These are phyloP conservation scores for Rhimphoctona megacephalus DNA, from an alignment of 2,888 invertebrate species.

Conservation along the genomic window DNA sequence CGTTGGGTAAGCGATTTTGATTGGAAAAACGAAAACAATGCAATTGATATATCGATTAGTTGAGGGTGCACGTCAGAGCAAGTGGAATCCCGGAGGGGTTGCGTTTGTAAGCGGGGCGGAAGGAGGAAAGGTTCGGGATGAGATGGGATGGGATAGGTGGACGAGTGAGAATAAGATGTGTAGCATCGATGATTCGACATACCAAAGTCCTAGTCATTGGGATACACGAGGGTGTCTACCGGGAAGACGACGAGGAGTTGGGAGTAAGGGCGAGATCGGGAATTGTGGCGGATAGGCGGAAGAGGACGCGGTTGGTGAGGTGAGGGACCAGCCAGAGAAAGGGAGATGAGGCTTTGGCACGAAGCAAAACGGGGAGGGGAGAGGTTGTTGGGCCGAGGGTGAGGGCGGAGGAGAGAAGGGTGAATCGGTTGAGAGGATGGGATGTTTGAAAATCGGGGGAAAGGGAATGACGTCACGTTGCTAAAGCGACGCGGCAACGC, in stretches of 20 bases:
- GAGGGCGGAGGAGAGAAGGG: conserved; percentile 10
- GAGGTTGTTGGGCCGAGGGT: conserved; percentile 16
- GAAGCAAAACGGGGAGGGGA: neutral
- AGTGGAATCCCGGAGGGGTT: conserved; percentile 8
- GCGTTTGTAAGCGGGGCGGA: neutral
- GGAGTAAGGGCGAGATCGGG: conserved; percentile 45
- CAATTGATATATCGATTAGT: conserved; percentile 58
- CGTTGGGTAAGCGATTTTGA: conserved; percentile 47
- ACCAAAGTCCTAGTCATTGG: conserved; percentile 54
- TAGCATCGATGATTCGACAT: conserved; percentile 63
- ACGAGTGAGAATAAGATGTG: conserved; percentile 28
- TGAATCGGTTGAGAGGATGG: conserved; percentile 49
- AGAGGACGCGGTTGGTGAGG: conserved; percentile 46
- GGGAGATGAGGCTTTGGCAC: conserved; percentile 42
- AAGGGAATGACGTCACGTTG: conserved; percentile 84
- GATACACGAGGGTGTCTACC: conserved; percentile 37
- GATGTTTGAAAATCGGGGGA: conserved; percentile 54
- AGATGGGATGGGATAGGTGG: neutral
- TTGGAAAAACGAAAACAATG: conserved; percentile 47
- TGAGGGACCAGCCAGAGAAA: conserved; percentile 25
- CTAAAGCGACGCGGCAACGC: conserved; percentile 84
- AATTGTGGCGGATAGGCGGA: conserved; percentile 54
- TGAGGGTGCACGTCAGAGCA: conserved; percentile 38
- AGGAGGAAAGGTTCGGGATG: neutral
- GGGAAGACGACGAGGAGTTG: conserved; percentile 17